A percentile compares a stretch with the other conserved stretches of the same genome.
Evolutionary conservation across 2,113 vertebrate genomes (phyloP).

Genomic region (Nannospalax galili): DNA sequence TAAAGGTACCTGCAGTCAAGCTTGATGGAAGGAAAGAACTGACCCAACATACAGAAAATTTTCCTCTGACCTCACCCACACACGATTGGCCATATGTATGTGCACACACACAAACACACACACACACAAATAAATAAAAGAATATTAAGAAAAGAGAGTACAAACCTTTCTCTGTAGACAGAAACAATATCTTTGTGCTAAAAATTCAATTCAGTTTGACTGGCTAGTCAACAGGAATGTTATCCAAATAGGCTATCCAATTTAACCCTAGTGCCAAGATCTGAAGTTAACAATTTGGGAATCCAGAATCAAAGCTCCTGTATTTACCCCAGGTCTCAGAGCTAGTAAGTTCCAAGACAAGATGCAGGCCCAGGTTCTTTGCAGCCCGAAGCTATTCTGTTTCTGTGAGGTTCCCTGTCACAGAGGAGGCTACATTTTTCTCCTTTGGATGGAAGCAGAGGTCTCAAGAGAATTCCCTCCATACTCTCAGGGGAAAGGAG

Average conservation of each 20-base stretch:
- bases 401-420: not conserved
- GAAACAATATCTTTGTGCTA: not conserved
- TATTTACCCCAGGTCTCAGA: not conserved
- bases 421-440: not conserved
- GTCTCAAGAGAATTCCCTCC: accelerated
- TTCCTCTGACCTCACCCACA: no score
- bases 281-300: not conserved
- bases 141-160: not conserved
- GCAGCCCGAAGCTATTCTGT: not conserved
- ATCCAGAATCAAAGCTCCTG: not conserved
- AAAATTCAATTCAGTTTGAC: not conserved
- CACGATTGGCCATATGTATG: not conserved
- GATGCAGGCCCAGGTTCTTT: not conserved
- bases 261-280: not conserved
- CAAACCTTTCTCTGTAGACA: not conserved
- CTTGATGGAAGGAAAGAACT: not conserved
- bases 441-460: not conserved
- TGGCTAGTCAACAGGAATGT: no score
- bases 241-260: not conserved
- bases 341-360: not conserved
- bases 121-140: not conserved
- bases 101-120: not conserved
- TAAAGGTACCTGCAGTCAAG: no score
- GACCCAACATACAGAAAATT: not conserved
- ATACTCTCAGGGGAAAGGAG: accelerated